Conservation (phyloP, 1,140 invertebrate genomes). For the Anagrus nilaparvatae region DNA sequence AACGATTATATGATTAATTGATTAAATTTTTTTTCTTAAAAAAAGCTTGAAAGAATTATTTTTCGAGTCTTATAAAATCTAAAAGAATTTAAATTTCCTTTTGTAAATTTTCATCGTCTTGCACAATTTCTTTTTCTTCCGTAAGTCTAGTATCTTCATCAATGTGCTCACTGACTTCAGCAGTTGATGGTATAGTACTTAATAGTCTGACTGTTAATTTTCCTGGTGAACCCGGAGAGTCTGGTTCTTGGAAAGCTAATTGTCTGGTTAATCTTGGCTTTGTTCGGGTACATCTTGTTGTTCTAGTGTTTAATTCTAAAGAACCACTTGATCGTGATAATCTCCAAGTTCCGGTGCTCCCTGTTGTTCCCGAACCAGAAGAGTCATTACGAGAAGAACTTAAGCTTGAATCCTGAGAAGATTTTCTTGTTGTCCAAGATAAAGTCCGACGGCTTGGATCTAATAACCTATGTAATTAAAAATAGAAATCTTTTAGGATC, state of each 20-base stretch:
- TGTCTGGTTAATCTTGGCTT: conserved; percentile 67
- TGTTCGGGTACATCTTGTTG: conserved; percentile 29
- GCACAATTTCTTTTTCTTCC: conserved; percentile 12
- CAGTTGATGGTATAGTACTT: conserved; percentile 71
- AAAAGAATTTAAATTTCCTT: background rate
- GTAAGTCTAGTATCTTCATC: conserved; percentile 47
- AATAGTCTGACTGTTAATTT: conserved; percentile 56
- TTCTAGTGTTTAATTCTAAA: conserved; percentile 26
- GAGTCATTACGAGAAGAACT: conserved; percentile 81
- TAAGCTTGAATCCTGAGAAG: conserved; percentile 81
- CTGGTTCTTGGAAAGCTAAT: conserved; percentile 58
- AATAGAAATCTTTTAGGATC: too few relatives aligned
- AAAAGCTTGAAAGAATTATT: too few relatives aligned
- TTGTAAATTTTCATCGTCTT: too few relatives aligned
- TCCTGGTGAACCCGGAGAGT: conserved; percentile 53
- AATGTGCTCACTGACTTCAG: conserved; percentile 64
- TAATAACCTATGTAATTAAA: conserved; percentile 1
- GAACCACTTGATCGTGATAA: conserved; percentile 66
- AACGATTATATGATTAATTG: background rate
- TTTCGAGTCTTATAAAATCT: background rate
- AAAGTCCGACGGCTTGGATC: conserved; percentile 47
- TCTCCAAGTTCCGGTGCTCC: conserved; percentile 75
- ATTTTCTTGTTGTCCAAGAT: conserved; percentile 81
- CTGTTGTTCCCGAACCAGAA: conserved; percentile 73
- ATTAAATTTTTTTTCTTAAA: background rate